These are phyloP conservation scores for Myoxocephalus aenaeus DNA, from an alignment of 2,797 vertebrate species.

Conservation along the genomic window DNA sequence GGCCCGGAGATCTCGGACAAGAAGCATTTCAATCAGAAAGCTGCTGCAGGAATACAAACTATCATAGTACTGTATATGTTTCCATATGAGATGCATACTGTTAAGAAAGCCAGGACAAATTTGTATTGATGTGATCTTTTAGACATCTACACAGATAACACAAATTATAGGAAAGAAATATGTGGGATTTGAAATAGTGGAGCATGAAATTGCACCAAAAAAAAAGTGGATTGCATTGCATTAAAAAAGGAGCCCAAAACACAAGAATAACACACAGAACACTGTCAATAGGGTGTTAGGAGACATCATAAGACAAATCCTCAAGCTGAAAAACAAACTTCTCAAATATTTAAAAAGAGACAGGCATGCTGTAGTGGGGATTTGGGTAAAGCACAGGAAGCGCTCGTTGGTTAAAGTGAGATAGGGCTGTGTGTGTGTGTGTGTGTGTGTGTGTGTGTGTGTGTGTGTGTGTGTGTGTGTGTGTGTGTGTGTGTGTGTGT, in stretches of 20 bases:
- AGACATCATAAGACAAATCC: conserved; percentile 60
- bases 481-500: conserved; percentile 29
- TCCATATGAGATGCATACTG: not conserved
- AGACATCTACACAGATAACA: conserved; percentile 7
- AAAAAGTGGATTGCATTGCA: not conserved
- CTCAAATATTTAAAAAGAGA: conserved; percentile 62
- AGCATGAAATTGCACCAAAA: not conserved
- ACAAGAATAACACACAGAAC: conserved; percentile 8
- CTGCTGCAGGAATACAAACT: conserved; percentile 16
- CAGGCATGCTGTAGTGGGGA: conserved; percentile 33
- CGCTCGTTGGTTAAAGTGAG: conserved; percentile 51
- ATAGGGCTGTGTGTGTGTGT: conserved; percentile 50
- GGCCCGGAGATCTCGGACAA: conserved; percentile 23
- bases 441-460: not conserved
- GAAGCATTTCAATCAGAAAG: conserved; percentile 38
- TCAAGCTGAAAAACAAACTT: conserved; percentile 68
- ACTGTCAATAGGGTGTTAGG: conserved; percentile 33
- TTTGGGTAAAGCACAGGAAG: conserved; percentile 56
- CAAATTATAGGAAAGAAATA: conserved; percentile 16
- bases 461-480: conserved; percentile 30
- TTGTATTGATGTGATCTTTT: not conserved
- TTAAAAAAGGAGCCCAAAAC: conserved; percentile 10
- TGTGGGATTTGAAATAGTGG: not conserved
- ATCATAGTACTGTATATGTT: not conserved
- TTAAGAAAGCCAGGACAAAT: not conserved